A percentile compares a stretch with the other conserved stretches of the same genome.
These are phyloP conservation scores for Pyrgus malvae DNA, from an alignment of 2,888 invertebrate genomes.

Conservation along the genomic window DNA sequence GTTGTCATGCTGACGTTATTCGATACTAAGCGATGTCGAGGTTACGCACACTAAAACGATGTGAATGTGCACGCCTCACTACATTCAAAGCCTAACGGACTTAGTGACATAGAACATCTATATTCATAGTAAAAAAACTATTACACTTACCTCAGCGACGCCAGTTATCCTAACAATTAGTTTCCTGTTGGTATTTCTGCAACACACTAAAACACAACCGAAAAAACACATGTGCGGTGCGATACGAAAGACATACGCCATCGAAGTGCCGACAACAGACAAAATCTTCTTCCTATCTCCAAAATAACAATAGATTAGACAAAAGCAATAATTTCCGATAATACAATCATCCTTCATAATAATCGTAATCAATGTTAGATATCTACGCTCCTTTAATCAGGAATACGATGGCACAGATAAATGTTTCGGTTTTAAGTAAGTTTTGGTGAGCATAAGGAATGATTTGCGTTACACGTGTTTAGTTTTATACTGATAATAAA, in stretches of 20 bases:
- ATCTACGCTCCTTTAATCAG: background rate
- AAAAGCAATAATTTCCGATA: conserved; percentile 49
- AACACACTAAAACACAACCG: conserved; percentile 3
- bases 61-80: too few relatives aligned
- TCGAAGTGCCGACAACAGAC: conserved; percentile 2
- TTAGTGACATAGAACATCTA: too few relatives aligned
- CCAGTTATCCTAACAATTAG: background rate
- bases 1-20: too few relatives aligned
- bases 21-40: too few relatives aligned
- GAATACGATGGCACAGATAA: background rate
- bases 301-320: conserved; percentile 46
- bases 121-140: background rate
- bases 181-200: background rate
- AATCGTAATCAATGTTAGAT: conserved; percentile 38
- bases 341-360: conserved; percentile 43
- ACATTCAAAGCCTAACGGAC: too few relatives aligned
- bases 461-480: too few relatives aligned
- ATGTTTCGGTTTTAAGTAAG: background rate
- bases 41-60: too few relatives aligned
- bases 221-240: conserved; percentile 9
- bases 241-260: conserved; percentile 1
- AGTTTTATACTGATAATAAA: too few relatives aligned
- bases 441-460: too few relatives aligned
- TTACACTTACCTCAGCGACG: background rate
- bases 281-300: conserved; percentile 13